A percentile compares a stretch with the other conserved stretches of the same genome.
phyloP scores from a whole-genome alignment of 2,113 vertebrate genomes.

The Vombatus ursinus region DNA sequence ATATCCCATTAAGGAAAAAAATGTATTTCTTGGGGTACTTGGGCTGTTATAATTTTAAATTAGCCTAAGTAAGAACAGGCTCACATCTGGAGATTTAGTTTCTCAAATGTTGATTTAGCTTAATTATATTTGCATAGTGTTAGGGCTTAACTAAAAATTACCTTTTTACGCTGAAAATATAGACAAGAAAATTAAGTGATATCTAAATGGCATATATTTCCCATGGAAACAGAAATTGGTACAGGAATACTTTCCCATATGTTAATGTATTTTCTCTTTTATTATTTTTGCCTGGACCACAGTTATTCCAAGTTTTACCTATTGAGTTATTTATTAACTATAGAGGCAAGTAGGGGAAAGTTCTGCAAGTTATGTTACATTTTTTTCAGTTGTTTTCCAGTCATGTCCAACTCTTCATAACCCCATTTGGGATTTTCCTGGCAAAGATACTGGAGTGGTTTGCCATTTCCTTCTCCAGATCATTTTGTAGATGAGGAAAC shows the following conservation, averaged over 20 bases:
- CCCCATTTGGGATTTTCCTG: background rate
- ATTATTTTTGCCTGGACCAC: background rate
- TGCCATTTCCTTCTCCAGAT: background rate
- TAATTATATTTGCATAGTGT: background rate
- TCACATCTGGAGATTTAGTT: constrained; percentile 58
- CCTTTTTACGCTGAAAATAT: background rate
- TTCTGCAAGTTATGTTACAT: background rate
- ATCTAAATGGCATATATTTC: background rate
- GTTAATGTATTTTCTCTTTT: background rate
- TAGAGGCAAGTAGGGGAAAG: background rate
- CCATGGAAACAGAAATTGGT: background rate
- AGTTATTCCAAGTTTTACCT: constrained; percentile 28
- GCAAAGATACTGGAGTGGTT: background rate
- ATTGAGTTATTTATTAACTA: constrained; percentile 15
- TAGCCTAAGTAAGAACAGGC: constrained; percentile 58
- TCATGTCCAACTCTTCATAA: background rate
- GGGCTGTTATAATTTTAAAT: constrained; percentile 61
- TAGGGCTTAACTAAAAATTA: background rate
- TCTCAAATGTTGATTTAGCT: constrained; percentile 67
- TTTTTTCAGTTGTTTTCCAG: background rate
- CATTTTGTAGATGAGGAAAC: background rate
- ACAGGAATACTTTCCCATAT: constrained; percentile 12
- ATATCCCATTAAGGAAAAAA: constrained; percentile 51
- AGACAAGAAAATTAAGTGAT: background rate
- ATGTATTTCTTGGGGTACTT: constrained; percentile 61